phyloP scores from a whole-genome alignment of 2,113 vertebrate species.

The Alosa alosa region DNA sequence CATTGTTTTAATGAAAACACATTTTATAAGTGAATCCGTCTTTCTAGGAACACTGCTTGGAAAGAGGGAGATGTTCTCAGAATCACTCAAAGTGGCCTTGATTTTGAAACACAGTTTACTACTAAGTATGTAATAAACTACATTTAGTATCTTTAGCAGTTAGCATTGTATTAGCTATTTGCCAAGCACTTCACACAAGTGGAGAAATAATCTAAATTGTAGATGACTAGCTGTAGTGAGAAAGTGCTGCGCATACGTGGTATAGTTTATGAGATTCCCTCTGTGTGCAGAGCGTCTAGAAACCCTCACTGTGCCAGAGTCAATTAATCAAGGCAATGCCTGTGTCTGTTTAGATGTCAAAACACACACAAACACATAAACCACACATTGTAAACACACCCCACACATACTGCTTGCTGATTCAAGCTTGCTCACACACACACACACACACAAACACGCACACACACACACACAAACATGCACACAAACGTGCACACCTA shows the following conservation, averaged over 20 bases:
- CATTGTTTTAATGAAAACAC: conserved; percentile 1
- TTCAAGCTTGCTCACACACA: neutral
- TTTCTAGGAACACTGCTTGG: neutral
- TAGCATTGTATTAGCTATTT: neutral
- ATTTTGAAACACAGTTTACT: conserved; percentile 20
- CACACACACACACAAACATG: neutral
- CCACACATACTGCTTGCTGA: too few relatives aligned
- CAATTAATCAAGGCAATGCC: conserved; percentile 58
- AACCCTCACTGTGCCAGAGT: conserved; percentile 30
- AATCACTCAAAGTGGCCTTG: conserved; percentile 21
- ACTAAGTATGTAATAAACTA: neutral
- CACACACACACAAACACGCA: conserved; percentile 13
- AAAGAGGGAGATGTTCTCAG: neutral
- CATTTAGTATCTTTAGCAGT: neutral
- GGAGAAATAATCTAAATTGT: neutral
- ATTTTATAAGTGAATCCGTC: neutral
- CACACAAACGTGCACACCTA: conserved; percentile 18
- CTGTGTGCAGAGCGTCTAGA: neutral
- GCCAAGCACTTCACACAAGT: neutral
- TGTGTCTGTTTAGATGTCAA: conserved; percentile 61
- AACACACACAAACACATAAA: neutral
- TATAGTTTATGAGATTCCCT: neutral
- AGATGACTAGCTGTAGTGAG: neutral
- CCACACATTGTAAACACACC: neutral
- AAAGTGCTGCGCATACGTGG: neutral